These are phyloP conservation scores for Linyphia triangularis DNA, from an alignment of 2,888 invertebrate species.

Conservation along the genomic window DNA sequence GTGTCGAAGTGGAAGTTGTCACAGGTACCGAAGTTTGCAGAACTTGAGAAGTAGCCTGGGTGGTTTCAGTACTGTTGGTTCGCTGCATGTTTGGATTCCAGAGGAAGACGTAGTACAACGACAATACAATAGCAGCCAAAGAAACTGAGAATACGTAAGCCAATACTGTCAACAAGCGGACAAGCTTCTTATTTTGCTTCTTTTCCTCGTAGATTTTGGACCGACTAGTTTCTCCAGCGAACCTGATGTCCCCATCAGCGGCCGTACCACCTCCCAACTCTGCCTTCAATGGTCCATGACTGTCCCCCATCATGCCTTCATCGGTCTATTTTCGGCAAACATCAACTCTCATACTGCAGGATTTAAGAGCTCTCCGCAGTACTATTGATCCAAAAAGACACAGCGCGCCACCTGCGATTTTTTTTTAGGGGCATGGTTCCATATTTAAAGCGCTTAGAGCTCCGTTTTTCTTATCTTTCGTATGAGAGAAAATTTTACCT, in stretches of 20 bases:
- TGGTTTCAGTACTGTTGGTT: constrained; percentile 38
- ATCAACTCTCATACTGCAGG: constrained; percentile 34
- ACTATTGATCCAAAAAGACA: constrained; percentile 45
- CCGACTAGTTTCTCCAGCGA: constrained; percentile 70
- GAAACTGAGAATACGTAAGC: constrained; percentile 76
- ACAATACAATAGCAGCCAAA: constrained; percentile 76
- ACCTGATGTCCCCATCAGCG: constrained; percentile 71
- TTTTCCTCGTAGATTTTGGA: constrained; percentile 75
- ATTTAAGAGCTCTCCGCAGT: constrained; percentile 14
- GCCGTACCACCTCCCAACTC: constrained; percentile 23
- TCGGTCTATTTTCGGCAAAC: constrained; percentile 8
- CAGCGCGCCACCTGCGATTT: constrained; percentile 50
- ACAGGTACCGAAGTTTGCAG: not conserved
- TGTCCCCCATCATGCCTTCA: constrained; percentile 45
- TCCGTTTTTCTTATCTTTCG: too few species aligned
- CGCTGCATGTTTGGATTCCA: constrained; percentile 76
- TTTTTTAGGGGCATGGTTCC: too few species aligned
- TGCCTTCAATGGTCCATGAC: constrained; percentile 46
- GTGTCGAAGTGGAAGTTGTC: constrained; percentile 12
- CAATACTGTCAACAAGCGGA: constrained; percentile 75
- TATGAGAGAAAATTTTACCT: too few species aligned
- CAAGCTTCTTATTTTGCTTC: constrained; percentile 74
- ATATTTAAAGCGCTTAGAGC: too few species aligned
- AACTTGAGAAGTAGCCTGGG: not conserved
- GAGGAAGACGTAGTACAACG: constrained; percentile 76